Percentiles rank a stretch among this genome's conserved stretches.
phyloP scores from a whole-genome alignment of 1,140 invertebrate genomes.

The Caenorhabditis tropicalis region DNA sequence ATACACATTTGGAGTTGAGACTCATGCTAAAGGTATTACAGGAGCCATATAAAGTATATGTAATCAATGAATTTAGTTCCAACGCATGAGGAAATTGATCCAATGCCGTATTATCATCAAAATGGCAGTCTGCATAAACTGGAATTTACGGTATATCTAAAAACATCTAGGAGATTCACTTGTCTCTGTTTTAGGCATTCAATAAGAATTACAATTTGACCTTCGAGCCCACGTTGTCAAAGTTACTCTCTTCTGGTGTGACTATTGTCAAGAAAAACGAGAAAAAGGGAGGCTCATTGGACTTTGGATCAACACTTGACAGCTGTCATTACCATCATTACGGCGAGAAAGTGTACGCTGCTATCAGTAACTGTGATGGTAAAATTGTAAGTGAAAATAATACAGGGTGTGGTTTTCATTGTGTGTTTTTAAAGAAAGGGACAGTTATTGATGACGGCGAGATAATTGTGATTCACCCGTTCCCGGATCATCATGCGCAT shows the following conservation, averaged over 20 bases:
- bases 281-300: constrained; percentile 58
- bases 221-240: constrained; percentile 59
- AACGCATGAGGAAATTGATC: constrained; percentile 63
- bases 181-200: too few relatives aligned
- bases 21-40: constrained; percentile 51
- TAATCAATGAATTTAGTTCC: constrained; percentile 61
- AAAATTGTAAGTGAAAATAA: constrained; percentile 55
- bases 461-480: constrained; percentile 67
- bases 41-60: neutral
- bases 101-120: constrained; percentile 50
- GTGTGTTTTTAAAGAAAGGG: constrained; percentile 66
- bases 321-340: constrained; percentile 35
- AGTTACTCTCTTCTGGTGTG: constrained; percentile 60
- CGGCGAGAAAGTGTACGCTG: constrained; percentile 57
- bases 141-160: constrained; percentile 15
- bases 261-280: constrained; percentile 64
- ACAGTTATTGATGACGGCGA: constrained; percentile 64
- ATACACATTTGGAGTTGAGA: constrained; percentile 67
- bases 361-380: constrained; percentile 68
- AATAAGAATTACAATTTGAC: constrained; percentile 50
- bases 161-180: too few relatives aligned
- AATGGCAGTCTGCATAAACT: constrained; percentile 56
- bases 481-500: constrained; percentile 65
- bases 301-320: constrained; percentile 23
- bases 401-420: neutral